Evolutionary conservation across 1,140 invertebrate genomes (phyloP).

Genomic region (Drosophila persimilis): DNA sequence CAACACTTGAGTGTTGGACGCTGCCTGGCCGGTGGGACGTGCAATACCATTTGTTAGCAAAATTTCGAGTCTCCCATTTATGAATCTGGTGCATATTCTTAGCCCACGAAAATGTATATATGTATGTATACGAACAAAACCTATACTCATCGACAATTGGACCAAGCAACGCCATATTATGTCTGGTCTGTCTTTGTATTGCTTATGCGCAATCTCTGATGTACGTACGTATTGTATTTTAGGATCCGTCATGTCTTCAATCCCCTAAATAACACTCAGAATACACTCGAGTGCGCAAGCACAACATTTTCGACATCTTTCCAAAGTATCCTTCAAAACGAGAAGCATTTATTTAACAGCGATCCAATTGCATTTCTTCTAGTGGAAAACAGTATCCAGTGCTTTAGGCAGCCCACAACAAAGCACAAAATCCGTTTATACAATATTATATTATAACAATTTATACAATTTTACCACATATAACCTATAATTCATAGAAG

Average conservation of each 20-base stretch:
- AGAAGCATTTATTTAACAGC: conserved; percentile 27
- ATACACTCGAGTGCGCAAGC: too few species aligned
- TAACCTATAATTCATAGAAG: conserved; percentile 12
- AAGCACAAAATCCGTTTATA: conserved; percentile 16
- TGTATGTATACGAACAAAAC: conserved; percentile 1
- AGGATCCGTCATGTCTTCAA: too few species aligned
- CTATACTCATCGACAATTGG: neutral
- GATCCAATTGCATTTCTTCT: conserved; percentile 8
- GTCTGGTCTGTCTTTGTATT: conserved; percentile 17
- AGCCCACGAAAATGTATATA: conserved; percentile 2
- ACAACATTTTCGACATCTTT: conserved; percentile 3
- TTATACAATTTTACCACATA: conserved; percentile 13
- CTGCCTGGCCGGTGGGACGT: too few species aligned
- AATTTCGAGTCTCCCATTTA: too few species aligned
- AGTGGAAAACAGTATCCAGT: conserved; percentile 9
- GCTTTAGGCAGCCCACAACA: conserved; percentile 1
- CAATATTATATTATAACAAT: conserved; percentile 1
- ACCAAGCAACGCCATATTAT: conserved; percentile 25
- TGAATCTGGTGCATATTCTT: too few species aligned
- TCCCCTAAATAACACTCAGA: too few species aligned
- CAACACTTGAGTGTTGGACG: conserved; percentile 2
- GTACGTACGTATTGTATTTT: conserved; percentile 3
- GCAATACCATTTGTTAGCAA: too few species aligned
- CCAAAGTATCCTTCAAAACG: too few species aligned
- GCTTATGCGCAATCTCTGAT: conserved; percentile 10